Percentiles rank a stretch among this genome's conserved stretches.
Conservation (phyloP, 1,140 invertebrate genomes). For the Paracyclopina nana region DNA sequence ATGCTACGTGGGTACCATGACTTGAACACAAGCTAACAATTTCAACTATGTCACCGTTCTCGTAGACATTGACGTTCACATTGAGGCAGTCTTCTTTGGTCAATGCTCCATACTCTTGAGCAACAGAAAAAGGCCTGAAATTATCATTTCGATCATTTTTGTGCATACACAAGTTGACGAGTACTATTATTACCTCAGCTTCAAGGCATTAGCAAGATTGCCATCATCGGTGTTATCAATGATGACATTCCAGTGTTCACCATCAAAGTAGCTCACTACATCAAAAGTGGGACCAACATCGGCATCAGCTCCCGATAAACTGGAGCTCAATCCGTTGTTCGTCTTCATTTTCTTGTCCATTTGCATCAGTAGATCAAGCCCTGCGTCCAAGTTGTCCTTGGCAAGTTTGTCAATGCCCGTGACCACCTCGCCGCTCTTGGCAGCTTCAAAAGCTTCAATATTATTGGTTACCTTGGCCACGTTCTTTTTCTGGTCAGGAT, state of each 20-base stretch:
- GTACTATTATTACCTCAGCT: too few relatives aligned
- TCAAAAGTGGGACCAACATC: slow-evolving; percentile 78
- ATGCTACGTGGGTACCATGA: slow-evolving; percentile 91
- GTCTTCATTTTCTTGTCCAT: slow-evolving; percentile 62
- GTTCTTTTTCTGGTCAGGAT: slow-evolving; percentile 37
- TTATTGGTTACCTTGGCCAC: slow-evolving; percentile 17
- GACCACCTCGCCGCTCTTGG: slow-evolving; percentile 26
- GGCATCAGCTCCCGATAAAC: background rate
- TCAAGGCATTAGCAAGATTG: slow-evolving; percentile 46
- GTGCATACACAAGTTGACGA: too few relatives aligned
- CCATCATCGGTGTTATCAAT: slow-evolving; percentile 68
- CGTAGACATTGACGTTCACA: slow-evolving; percentile 76
- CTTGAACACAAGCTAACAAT: slow-evolving; percentile 76
- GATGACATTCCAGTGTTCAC: slow-evolving; percentile 53
- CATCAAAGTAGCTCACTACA: slow-evolving; percentile 77
- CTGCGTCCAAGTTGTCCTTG: slow-evolving; percentile 72
- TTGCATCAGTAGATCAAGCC: slow-evolving; percentile 52
- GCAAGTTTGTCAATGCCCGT: slow-evolving; percentile 49
- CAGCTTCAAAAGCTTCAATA: slow-evolving; percentile 27
- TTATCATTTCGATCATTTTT: too few relatives aligned
- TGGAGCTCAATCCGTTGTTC: background rate
- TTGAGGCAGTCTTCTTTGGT: slow-evolving; percentile 60
- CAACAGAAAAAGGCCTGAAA: slow-evolving; percentile 67
- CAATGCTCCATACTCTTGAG: slow-evolving; percentile 54
- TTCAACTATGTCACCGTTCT: slow-evolving; percentile 79